These are phyloP conservation scores for Chaetogeoica ovagalla DNA, from an alignment of 2,888 invertebrate genomes.

Conservation along the genomic window DNA sequence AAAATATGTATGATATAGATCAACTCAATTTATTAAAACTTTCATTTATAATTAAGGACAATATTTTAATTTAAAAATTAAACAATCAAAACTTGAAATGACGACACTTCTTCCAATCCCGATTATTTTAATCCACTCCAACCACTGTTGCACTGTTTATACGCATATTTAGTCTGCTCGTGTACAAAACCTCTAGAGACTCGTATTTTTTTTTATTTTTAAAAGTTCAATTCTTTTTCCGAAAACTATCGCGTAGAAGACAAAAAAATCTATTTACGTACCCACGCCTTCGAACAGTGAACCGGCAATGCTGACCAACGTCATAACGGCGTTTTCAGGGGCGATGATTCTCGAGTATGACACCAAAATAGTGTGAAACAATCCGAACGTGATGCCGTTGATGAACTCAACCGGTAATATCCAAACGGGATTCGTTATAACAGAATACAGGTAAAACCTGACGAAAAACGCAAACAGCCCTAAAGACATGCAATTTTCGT, in stretches of 20 bases:
- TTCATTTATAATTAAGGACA: no score
- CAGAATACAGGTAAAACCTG: slow-evolving; percentile 80
- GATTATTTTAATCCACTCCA: no score
- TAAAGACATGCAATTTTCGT: slow-evolving; percentile 79
- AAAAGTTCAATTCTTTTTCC: no score
- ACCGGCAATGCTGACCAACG: slow-evolving; percentile 84
- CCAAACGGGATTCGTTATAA: slow-evolving; percentile 79
- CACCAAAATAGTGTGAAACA: slow-evolving; percentile 85
- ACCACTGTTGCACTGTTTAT: no score
- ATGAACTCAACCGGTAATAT: slow-evolving; percentile 81
- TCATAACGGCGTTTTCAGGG: slow-evolving; percentile 82
- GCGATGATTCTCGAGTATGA: slow-evolving; percentile 83
- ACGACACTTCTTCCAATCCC: no score
- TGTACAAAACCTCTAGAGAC: no score
- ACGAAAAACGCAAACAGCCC: slow-evolving; percentile 79
- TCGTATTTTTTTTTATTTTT: no score
- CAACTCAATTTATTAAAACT: no score
- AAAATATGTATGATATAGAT: no score
- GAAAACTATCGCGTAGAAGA: not conserved
- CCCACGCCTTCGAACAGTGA: slow-evolving; percentile 87
- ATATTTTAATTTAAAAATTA: no score
- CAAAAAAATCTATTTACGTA: slow-evolving; percentile 55
- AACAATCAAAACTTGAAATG: no score
- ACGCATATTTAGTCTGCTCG: no score
- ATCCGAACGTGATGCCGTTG: slow-evolving; percentile 86